Base-by-base conservation (phyloP, 2,797 vertebrate species). In the Sebastes miniatus region DNA sequence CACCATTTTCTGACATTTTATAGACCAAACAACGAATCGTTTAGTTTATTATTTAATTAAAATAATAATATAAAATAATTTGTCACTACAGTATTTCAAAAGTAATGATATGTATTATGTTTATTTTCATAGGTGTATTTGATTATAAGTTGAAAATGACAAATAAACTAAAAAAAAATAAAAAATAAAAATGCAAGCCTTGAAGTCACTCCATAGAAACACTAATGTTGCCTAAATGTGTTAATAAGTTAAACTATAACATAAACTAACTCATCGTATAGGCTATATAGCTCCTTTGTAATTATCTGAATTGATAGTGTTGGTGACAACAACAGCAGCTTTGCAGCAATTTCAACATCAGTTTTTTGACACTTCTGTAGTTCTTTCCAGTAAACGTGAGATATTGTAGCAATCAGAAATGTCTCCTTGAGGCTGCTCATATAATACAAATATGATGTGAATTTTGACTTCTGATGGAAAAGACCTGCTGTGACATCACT, bases 401-500 rank as follows among this genome's bases (percentile, higher is more conserved):
- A 54, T 29, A 11, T 8, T n/a, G 4, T 24, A 50, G n/a, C 34
- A 36, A 7, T 72, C 50, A 47, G 9, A 73, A 27, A 36, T 43
- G 34, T 18, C 29, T 50, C 12, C 57, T 73, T 10, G 27, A 58
- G 61, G 34, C 52, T 20, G 24, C 73, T 67, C 43, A 69, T 18
- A 68, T 72, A 66, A 61, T 32, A 47, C 4, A 47, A 56, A 11
- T 36, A 56, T 10, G 22, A 73, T 75, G 34, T 20, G n/a, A 67
- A 56, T 66, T 69, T 27, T 22, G 61, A 31, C 27, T 73, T 58
- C n/a, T 75, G n/a, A 70, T 61, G 36, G 52, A 68, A 81, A 59
- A 77, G n/a, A 22, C 63, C 18, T 62, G 69, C 76, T 79, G 76
- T 76, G 50, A 77, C 50, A 47, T 34, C 52, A 52, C 61, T 59